Percentiles rank a stretch among this genome's conserved stretches.
Conservation (phyloP, 2,888 invertebrate genomes). For the Lamellibrachia satsuma region DNA sequence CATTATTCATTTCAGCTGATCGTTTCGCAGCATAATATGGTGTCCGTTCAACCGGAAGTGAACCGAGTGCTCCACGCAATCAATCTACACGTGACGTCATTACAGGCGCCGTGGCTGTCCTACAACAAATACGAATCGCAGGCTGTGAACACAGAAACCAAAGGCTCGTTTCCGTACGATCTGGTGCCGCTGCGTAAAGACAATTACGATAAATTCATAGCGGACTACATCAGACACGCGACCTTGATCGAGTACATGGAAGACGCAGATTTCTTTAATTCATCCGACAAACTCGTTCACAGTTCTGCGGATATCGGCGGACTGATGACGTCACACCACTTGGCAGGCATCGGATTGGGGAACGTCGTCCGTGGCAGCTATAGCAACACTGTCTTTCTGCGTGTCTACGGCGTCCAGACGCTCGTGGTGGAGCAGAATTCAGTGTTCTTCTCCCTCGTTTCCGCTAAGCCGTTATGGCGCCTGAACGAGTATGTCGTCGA, state of each 20-base stretch:
- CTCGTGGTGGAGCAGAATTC: background rate
- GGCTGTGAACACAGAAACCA: background rate
- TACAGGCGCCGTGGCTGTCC: background rate
- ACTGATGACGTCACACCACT: background rate
- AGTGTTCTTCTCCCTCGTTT: background rate
- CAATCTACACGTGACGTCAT: background rate
- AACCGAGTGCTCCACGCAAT: background rate
- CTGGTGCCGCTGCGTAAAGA: background rate
- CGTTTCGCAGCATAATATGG: background rate
- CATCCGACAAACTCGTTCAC: background rate
- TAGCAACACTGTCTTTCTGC: background rate
- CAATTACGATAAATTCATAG: background rate
- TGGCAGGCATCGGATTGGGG: background rate
- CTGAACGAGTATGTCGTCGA: background rate
- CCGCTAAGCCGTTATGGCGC: background rate
- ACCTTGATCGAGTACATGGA: background rate
- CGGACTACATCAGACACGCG: background rate
- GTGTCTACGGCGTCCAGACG: background rate
- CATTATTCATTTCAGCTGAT: background rate
- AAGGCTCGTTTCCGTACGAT: background rate
- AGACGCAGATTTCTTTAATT: background rate
- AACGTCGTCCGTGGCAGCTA: background rate
- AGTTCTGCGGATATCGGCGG: background rate
- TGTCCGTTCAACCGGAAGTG: slow-evolving; percentile 18
- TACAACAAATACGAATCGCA: background rate